phyloP scores from a whole-genome alignment of 2,113 vertebrate genomes.

The Heliornis fulica region DNA sequence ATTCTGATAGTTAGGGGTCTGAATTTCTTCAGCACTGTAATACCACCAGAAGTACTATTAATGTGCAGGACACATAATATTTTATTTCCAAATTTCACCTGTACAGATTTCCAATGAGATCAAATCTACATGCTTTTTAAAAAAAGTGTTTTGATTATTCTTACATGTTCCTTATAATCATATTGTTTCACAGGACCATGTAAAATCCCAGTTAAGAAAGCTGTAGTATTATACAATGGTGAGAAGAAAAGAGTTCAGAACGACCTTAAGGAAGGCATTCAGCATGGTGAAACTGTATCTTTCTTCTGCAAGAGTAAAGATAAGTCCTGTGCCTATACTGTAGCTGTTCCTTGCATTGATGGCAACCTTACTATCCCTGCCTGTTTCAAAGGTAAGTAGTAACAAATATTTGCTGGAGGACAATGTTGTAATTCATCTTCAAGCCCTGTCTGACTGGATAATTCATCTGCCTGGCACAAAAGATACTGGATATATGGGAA shows the following conservation, averaged over 20 bases:
- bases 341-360: slow-evolving; percentile 74
- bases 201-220: slow-evolving; percentile 78
- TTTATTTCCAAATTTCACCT: not conserved
- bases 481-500: not conserved
- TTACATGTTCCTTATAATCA: not conserved
- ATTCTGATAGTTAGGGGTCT: not conserved
- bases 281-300: slow-evolving; percentile 77
- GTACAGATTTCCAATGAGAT: not conserved
- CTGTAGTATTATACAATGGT: slow-evolving; percentile 80
- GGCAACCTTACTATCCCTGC: slow-evolving; percentile 79
- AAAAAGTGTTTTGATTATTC: not conserved
- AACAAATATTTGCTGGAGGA: not conserved
- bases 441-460: not conserved
- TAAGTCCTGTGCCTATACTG: slow-evolving; percentile 83
- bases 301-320: slow-evolving; percentile 87
- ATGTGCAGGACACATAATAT: not conserved
- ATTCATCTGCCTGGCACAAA: not conserved
- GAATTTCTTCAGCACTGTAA: not conserved
- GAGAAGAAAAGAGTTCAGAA: slow-evolving; percentile 79
- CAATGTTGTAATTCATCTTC: not conserved
- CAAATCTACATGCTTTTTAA: not conserved
- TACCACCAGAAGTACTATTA: not conserved
- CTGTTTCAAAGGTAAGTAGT: slow-evolving; percentile 82
- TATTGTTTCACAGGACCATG: slow-evolving; percentile 79
- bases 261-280: slow-evolving; percentile 78